Evolutionary conservation across 2,797 vertebrate genomes (phyloP), one percentile per base, ranked within the genome.

Genomic region (Pteronotus mesoamericanus): DNA sequence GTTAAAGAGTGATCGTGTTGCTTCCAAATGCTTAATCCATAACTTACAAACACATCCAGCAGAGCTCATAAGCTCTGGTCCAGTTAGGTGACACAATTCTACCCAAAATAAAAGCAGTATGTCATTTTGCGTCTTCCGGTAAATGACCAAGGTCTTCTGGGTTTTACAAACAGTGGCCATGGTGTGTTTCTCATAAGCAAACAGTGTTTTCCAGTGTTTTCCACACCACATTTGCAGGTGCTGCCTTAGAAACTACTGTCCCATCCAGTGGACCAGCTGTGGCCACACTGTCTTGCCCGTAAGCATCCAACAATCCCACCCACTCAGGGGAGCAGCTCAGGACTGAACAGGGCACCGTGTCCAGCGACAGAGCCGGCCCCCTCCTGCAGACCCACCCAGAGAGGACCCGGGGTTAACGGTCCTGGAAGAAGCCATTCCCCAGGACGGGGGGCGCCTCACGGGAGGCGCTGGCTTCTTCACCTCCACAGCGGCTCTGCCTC

Each of bases 1-100:
- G 12, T 18, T 16, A 34, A 9, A 32, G 3, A 3, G 68, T 9
- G 14, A 11, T 0, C 3, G 0, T 5, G 1, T 2, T 29, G 22
- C 22, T 71, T 16, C 68, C 0, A 0, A 61, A 61, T 0, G 0
- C 37, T 78, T 26, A 6, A 22, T 21, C 42, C 29, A 5, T 18
- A 32, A 29, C 55, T 21, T 32, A 5, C 0, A 21, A 29, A 53
- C 9, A 9, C 0, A 1, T 3, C 59, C 46, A 8, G 79, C 39
- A n/a, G n/a, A 29, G 72, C n/a, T 21, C 55, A 29, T 0, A 2
- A 48, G 26, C 37, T 55, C 57, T 3, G 59, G 9, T 26, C 39
- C 48, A 4, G 29, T 46, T 14, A 4, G 11, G 9, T 2, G 24
- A 61, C 66, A 32, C n/a, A 71, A 12, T 18, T 29, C 82, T 19